Evolutionary conservation across 1,140 invertebrate genomes (phyloP).

Genomic region (Stegodyphus mimosarum): DNA sequence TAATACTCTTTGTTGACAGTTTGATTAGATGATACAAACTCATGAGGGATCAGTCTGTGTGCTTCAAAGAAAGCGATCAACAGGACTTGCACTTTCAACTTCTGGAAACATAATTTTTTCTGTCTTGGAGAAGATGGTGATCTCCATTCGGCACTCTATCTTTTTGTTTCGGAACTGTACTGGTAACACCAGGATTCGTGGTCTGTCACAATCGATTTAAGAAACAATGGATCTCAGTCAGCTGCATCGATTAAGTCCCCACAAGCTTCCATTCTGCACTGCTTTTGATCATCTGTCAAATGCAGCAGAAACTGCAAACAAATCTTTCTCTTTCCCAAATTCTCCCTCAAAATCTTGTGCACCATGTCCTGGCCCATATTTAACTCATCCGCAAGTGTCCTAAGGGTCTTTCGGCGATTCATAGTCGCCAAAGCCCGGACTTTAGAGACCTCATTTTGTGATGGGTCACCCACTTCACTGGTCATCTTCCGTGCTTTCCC

Average conservation of each 20-base stretch:
- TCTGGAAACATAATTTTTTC: too few relatives aligned
- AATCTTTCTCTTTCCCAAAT: too few relatives aligned
- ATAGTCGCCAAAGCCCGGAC: background rate
- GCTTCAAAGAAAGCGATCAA: background rate
- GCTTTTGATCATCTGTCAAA: too few relatives aligned
- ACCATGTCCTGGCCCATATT: background rate
- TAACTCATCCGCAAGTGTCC: background rate
- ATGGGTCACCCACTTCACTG: background rate
- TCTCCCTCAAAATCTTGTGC: too few relatives aligned
- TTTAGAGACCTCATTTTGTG: background rate
- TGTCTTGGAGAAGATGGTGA: too few relatives aligned
- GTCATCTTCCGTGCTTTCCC: too few relatives aligned
- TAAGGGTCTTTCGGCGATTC: background rate
- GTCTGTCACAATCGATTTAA: conserved; percentile 3
- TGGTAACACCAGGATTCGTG: conserved; percentile 1
- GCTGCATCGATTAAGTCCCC: background rate
- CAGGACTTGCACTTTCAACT: too few relatives aligned
- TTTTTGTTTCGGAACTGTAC: conserved; percentile 6
- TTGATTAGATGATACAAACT: too few relatives aligned
- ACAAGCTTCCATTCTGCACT: too few relatives aligned
- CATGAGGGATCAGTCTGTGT: background rate
- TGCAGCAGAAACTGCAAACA: too few relatives aligned
- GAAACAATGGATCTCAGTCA: background rate
- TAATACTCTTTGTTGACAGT: too few relatives aligned
- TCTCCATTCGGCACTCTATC: background rate